These are phyloP conservation scores for Thymelicus sylvestris DNA, from an alignment of 2,888 invertebrate genomes.

Conservation along the genomic window DNA sequence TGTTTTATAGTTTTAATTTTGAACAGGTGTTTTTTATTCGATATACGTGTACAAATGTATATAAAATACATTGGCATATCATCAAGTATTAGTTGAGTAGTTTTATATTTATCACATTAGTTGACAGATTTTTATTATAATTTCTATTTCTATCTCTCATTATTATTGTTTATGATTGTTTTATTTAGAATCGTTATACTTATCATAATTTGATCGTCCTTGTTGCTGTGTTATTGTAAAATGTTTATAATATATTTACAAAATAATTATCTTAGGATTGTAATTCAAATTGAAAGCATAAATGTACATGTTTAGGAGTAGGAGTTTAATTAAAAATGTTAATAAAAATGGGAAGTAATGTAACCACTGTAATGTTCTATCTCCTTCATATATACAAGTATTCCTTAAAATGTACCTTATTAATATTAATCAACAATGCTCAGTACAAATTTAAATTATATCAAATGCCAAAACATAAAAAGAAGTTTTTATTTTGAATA, in stretches of 20 bases:
- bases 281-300: conserved; percentile 57
- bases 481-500: conserved; percentile 3
- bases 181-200: conserved; percentile 25
- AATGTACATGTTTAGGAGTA: conserved; percentile 63
- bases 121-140: conserved; percentile 20
- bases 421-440: conserved; percentile 10
- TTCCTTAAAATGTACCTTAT: conserved; percentile 28
- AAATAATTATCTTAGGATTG: conserved; percentile 66
- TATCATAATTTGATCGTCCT: conserved; percentile 51
- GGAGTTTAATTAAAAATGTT: conserved; percentile 60
- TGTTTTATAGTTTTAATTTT: conserved; percentile 37
- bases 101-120: conserved; percentile 16
- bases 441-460: conserved; percentile 27
- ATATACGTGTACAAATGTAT: conserved; percentile 66
- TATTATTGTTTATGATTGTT: conserved; percentile 35
- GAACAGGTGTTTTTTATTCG: conserved; percentile 42
- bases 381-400: background rate
- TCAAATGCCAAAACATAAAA: background rate
- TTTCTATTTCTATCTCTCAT: conserved; percentile 46
- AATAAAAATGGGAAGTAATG: conserved; percentile 69
- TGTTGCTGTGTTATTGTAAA: conserved; percentile 77
- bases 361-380: conserved; percentile 50
- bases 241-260: conserved; percentile 75
- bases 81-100: conserved; percentile 48
- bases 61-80: conserved; percentile 77